Evolutionary conservation across 2,797 vertebrate species (phyloP).

Genomic region (Lates japonicus): DNA sequence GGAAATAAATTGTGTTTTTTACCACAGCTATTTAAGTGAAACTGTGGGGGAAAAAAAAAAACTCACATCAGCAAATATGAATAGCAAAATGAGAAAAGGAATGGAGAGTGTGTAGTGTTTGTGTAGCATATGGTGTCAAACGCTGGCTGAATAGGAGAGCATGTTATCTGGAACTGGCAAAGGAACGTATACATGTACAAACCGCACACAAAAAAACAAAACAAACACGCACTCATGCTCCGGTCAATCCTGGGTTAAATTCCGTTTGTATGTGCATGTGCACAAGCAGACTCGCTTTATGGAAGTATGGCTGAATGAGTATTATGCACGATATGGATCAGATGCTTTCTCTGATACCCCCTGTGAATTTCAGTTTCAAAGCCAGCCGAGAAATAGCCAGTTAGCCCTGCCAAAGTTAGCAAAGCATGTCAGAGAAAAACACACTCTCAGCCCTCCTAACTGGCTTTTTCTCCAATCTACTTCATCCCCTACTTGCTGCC

Average conservation of each 20-base stretch:
- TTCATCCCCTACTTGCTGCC: too few relatives aligned
- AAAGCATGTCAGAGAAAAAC: constrained; percentile 69
- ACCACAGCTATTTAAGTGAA: constrained; percentile 15
- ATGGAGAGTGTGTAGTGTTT: constrained; percentile 14
- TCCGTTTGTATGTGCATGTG: constrained; percentile 43
- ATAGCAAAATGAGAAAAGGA: neutral
- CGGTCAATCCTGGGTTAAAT: constrained; percentile 50
- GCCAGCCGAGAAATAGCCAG: constrained; percentile 68
- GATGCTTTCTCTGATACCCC: constrained; percentile 70
- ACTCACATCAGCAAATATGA: constrained; percentile 14
- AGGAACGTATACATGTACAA: constrained; percentile 4
- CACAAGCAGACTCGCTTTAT: constrained; percentile 26
- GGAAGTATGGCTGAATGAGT: constrained; percentile 26
- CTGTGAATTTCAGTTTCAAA: constrained; percentile 66
- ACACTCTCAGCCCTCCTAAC: constrained; percentile 37
- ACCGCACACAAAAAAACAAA: neutral
- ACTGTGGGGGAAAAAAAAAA: constrained; percentile 31
- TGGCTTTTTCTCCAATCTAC: too few relatives aligned
- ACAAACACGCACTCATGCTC: neutral
- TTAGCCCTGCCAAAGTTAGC: constrained; percentile 66
- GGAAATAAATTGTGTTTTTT: constrained; percentile 11
- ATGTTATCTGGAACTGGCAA: constrained; percentile 41
- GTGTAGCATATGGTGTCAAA: constrained; percentile 34
- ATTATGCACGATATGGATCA: constrained; percentile 67
- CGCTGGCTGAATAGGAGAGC: constrained; percentile 16